phyloP scores from a whole-genome alignment of 2,113 vertebrate genomes.

The Lipophrys pholis region DNA sequence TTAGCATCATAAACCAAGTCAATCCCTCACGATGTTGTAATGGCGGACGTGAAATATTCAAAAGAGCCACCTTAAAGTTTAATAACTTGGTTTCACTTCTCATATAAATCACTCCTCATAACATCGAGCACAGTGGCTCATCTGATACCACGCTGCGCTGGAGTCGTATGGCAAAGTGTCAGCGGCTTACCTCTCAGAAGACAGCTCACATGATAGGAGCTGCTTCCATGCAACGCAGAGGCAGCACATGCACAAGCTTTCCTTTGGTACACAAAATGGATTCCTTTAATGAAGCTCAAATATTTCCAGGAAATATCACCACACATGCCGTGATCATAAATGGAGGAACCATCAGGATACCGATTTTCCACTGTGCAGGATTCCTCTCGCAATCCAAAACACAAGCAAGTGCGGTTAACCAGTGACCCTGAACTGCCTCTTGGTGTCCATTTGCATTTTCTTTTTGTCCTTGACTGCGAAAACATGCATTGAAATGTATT shows the following conservation, averaged over 20 bases:
- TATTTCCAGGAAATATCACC: not conserved
- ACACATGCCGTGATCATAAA: not conserved
- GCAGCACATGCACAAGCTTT: not conserved
- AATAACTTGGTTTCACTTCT: conserved; percentile 23
- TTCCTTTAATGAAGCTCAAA: too few species aligned
- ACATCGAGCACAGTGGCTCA: not conserved
- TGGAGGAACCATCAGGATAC: not conserved
- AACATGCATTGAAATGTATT: too few species aligned
- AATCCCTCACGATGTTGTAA: conserved; percentile 7
- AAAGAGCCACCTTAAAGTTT: conserved; percentile 26
- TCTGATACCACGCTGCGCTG: conserved; percentile 1
- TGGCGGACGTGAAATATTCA: conserved; percentile 47
- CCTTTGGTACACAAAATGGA: not conserved
- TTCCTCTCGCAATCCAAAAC: too few species aligned
- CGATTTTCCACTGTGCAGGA: too few species aligned
- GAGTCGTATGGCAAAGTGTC: not conserved
- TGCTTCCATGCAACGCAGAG: too few species aligned
- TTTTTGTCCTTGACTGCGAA: too few species aligned
- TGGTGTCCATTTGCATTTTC: too few species aligned
- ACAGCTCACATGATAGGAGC: not conserved
- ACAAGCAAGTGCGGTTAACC: too few species aligned
- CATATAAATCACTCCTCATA: conserved; percentile 18
- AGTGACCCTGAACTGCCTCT: not conserved
- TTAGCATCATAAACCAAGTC: conserved; percentile 27
- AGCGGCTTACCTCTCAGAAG: not conserved